Evolutionary conservation across 2,113 vertebrate genomes (phyloP), one percentile per base, ranked within the genome.

Genomic region (Dicrurus megarhynchus): DNA sequence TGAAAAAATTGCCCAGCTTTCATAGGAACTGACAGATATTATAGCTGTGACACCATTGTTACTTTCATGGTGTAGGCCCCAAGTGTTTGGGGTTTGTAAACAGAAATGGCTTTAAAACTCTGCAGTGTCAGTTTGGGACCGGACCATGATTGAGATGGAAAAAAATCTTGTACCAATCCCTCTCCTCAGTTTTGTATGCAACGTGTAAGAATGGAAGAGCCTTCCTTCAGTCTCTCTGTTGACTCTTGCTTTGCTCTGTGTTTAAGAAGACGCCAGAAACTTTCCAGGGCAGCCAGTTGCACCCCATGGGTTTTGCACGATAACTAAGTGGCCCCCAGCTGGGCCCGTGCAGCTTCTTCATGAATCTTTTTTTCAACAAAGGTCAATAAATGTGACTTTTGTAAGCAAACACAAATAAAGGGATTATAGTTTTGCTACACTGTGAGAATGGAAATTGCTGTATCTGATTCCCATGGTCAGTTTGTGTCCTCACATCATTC

Each of bases 1-100:
- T 89, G 79, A 96, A 84, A 95, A 93, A 97, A 92, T 41, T 89
- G 77, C 28, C 68, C 39, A 78, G 61, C 57, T 95, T 95, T 44
- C 63, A 76, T 42, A 93, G 33, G 37, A 90, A 61, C 50, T 76
- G 61, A 50, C 16, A 37, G 63, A 83, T 73, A 86, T 44, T 77
- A 63, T 7, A 83, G 28, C n/a, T 32, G 33, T 37, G 55, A 79
- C 57, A 65, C 6, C 6, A 42, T 41, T 1, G 3, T 91, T 78
- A n/a, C 20, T 87, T 86, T 59, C 32, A 61, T 44, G 30, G 28
- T 44, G 22, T 50, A 46, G 9, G 14, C 5, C 6, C 9, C 32
- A 44, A 16, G 23, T 30, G 16, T 49, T 70, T 32, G 49, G 27
- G 35, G 35, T 27, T 56, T 83, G 19, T 69, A 74, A 83, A 83